Percentiles rank a stretch among this genome's conserved stretches.
phyloP scores from a whole-genome alignment of 2,113 vertebrate genomes.

The Poicephalus gulielmi region DNA sequence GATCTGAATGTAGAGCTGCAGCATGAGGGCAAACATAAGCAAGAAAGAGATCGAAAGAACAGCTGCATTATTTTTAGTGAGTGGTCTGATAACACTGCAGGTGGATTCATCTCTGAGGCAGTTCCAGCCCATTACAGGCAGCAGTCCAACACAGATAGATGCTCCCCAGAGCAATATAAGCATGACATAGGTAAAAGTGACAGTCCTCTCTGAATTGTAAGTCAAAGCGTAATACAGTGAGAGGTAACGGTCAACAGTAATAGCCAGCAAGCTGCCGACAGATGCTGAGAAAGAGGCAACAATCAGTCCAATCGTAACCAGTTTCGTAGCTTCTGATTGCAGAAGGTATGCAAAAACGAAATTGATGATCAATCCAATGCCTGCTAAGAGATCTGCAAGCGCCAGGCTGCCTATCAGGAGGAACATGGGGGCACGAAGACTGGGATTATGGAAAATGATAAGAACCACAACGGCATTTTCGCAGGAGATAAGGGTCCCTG shows the following conservation, averaged over 20 bases:
- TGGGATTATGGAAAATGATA: conserved; percentile 96
- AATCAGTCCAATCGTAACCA: conserved; percentile 93
- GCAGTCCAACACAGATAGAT: conserved; percentile 90
- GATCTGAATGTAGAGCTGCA: conserved; percentile 98
- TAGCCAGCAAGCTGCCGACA: conserved; percentile 95
- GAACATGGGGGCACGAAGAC: conserved; percentile 96
- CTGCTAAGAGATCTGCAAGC: conserved; percentile 94
- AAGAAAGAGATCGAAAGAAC: conserved; percentile 95
- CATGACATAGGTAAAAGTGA: conserved; percentile 97
- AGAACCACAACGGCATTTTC: conserved; percentile 97
- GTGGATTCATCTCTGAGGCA: conserved; percentile 91
- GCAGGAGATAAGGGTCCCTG: conserved; percentile 96
- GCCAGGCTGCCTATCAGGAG: conserved; percentile 97
- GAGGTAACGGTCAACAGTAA: conserved; percentile 98
- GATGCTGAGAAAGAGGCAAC: conserved; percentile 98
- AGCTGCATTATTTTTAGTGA: conserved; percentile 96
- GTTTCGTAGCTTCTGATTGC: conserved; percentile 91
- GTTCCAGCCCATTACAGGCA: conserved; percentile 95
- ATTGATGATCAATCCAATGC: conserved; percentile 92
- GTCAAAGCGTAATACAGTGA: conserved; percentile 97
- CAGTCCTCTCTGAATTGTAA: conserved; percentile 96
- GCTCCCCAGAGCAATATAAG: conserved; percentile 92
- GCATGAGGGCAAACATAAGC: conserved; percentile 97
- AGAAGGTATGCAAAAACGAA: conserved; percentile 96
- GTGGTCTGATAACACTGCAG: conserved; percentile 94